These are phyloP conservation scores for Anhinga anhinga DNA, from an alignment of 2,113 vertebrate genomes.

Conservation along the genomic window DNA sequence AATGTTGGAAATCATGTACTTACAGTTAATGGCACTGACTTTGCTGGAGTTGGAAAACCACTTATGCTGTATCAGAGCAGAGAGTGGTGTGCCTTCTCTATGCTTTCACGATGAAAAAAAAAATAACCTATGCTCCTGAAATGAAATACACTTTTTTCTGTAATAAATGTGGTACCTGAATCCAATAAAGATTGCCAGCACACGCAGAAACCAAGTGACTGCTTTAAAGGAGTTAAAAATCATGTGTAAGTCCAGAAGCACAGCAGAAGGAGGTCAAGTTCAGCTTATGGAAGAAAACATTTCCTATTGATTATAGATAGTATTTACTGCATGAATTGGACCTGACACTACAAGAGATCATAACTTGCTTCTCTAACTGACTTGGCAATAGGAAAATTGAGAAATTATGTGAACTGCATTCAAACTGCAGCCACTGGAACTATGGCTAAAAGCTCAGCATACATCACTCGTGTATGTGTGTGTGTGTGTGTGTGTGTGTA, in stretches of 20 bases:
- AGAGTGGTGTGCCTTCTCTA: neutral
- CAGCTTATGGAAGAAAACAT: neutral
- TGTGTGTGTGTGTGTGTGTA: neutral
- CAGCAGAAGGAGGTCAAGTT: neutral
- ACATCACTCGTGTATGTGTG: rapidly evolving
- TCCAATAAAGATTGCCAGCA: neutral
- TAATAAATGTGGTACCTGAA: neutral
- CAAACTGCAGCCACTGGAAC: neutral
- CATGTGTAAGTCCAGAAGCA: neutral
- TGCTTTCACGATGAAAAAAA: neutral
- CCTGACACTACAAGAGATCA: neutral
- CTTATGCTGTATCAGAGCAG: neutral
- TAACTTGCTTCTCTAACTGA: neutral
- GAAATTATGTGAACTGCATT: neutral
- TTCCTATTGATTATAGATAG: neutral
- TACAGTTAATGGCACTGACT: neutral
- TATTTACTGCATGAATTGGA: neutral
- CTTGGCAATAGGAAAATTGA: neutral
- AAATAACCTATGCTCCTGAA: neutral
- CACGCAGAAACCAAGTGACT: neutral
- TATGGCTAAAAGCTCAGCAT: neutral
- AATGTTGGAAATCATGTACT: neutral
- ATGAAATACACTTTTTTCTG: neutral
- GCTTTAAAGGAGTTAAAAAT: neutral
- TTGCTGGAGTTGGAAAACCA: neutral